Base-by-base conservation (phyloP, 2,113 vertebrate species). In the Climacteris rufus region DNA sequence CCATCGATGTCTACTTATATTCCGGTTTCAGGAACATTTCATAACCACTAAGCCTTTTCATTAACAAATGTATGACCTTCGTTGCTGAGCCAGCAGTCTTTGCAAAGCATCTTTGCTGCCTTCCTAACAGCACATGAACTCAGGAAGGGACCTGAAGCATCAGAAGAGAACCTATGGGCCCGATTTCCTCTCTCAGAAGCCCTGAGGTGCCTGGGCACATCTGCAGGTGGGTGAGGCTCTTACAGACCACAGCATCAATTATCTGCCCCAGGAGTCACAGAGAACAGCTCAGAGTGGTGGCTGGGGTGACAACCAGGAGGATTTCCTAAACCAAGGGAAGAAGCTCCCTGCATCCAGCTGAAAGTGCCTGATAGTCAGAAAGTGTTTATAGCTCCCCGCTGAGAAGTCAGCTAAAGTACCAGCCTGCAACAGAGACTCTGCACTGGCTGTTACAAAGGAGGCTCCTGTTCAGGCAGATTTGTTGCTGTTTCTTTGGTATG, bases 1-100 rank as follows among this genome's bases (percentile, higher is more conserved):
- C 52, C 60, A 31, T 75, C n/a, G 0, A 56, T 31, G 35, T 33
- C 83, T 68, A 2, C 56, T 91, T n/a, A 33, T 52, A 23, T 57
- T 52, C 47, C 21, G 30, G 42, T 60, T 87, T 60, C 69, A 37
- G 84, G 64, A 87, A 40, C 70, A 23, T 78, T 93, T 84, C 80
- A 87, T 84, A 89, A 87, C 30, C n/a, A 15, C 60, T 91, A 65
- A 49, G 15, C 24, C 69, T 91, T 79, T 94, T 80, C 60, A 90
- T 93, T 81, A 64, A 76, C 70, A 63, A 37, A n/a, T 2, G 11
- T 6, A 28, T 21, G 11, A 12, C 64, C 18, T 75, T 47, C 1
- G 0, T 28, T 64, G 69, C 80, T 82, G 69, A 96, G 69, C 61
- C 80, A 94, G 47, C 68, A 54, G 86, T 5, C 59, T 49, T 68